Conservation (phyloP, 2,797 vertebrate genomes). For the Sternarchorhynchus goeldii region DNA sequence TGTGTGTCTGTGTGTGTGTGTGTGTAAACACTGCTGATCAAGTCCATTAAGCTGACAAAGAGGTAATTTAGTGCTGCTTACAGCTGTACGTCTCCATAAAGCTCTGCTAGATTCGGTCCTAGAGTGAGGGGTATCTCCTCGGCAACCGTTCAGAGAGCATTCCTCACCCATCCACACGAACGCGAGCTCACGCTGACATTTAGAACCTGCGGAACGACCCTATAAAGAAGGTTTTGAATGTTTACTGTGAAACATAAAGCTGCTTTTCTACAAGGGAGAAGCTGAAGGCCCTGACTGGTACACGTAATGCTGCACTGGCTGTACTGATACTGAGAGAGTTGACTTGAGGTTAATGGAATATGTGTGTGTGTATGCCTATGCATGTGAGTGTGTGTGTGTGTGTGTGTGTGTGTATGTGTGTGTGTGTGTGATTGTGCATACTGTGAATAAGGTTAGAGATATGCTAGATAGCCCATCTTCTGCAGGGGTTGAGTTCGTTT, state of each 20-base stretch:
- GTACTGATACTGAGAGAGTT: background rate
- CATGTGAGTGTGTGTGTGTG: background rate
- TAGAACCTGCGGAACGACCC: background rate
- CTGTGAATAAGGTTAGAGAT: background rate
- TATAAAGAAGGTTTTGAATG: background rate
- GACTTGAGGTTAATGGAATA: background rate
- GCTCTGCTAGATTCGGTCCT: slow-evolving; percentile 17
- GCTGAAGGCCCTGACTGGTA: background rate
- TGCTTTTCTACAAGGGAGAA: background rate
- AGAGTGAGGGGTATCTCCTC: slow-evolving; percentile 23
- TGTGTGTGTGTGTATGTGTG: slow-evolving; percentile 7
- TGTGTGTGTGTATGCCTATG: background rate
- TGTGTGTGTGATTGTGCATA: background rate
- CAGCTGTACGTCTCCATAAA: slow-evolving; percentile 40
- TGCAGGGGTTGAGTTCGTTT: slow-evolving; percentile 16
- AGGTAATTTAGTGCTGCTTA: slow-evolving; percentile 25
- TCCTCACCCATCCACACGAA: background rate
- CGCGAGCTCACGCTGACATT: background rate
- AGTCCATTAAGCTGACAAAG: slow-evolving; percentile 42
- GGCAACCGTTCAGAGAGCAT: slow-evolving; percentile 20
- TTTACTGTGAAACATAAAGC: background rate
- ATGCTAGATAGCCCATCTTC: slow-evolving; percentile 23
- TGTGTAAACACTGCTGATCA: slow-evolving; percentile 41
- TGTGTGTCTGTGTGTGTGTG: slow-evolving; percentile 22
- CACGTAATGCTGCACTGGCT: too few species aligned